A percentile compares a stretch with the other conserved stretches of the same genome.
Conservation (phyloP, 2,113 vertebrate genomes). For the Eonycteris spelaea region DNA sequence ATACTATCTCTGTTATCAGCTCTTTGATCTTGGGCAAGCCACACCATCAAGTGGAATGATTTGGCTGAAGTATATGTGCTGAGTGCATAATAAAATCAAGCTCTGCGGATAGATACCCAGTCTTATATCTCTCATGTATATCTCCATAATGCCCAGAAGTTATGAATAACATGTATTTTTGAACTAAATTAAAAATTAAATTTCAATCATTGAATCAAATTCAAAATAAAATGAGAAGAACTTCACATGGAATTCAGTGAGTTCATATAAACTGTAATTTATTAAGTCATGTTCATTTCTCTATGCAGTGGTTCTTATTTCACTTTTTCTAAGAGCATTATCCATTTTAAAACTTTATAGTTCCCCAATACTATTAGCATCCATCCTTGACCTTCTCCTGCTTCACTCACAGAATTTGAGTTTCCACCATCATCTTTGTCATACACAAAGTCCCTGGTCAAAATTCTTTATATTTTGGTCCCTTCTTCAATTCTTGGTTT, state of each 20-base stretch:
- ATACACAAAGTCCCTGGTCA: neutral
- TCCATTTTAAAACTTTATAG: neutral
- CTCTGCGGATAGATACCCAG: neutral
- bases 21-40: neutral
- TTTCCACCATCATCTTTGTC: neutral
- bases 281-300: neutral
- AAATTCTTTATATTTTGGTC: neutral
- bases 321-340: neutral
- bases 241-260: neutral
- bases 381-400: neutral
- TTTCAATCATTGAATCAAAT: neutral
- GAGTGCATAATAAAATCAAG: neutral
- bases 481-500: neutral
- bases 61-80: neutral
- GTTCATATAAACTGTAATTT: neutral
- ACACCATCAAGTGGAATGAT: neutral
- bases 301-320: neutral
- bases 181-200: neutral
- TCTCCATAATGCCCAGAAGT: neutral
- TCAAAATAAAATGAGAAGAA: constrained; percentile 6
- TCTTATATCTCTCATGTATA: neutral
- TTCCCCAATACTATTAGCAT: neutral
- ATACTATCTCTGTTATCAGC: neutral
- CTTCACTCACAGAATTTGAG: neutral
- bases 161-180: constrained; percentile 2